Percentiles rank a stretch among this genome's conserved stretches.
phyloP scores from a whole-genome alignment of 2,888 invertebrate genomes.

The Cyclophora albipunctata region DNA sequence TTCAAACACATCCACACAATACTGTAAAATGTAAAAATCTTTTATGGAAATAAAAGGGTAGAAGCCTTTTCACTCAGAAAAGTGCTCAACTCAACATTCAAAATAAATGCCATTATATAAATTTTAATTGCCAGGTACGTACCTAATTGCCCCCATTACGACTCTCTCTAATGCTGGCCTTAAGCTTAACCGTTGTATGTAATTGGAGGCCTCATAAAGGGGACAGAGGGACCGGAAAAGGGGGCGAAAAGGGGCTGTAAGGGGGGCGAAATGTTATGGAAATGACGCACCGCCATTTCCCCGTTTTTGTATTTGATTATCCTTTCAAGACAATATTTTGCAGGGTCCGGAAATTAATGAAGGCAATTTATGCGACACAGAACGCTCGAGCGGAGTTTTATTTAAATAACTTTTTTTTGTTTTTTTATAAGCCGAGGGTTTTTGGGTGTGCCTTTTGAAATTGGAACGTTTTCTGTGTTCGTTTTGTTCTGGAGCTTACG shows the following conservation, averaged over 20 bases:
- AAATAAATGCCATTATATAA: conserved; percentile 30
- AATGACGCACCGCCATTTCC: conserved; percentile 75
- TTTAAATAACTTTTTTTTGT: conserved; percentile 67
- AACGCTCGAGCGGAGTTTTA: conserved; percentile 60
- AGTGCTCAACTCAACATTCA: conserved; percentile 21
- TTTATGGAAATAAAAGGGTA: conserved; percentile 6
- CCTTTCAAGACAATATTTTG: conserved; percentile 76
- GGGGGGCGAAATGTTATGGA: conserved; percentile 65
- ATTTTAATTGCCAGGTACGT: conserved; percentile 30
- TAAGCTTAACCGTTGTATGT: conserved; percentile 65
- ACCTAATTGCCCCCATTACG: conserved; percentile 46
- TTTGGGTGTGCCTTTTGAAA: conserved; percentile 65
- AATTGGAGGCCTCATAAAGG: conserved; percentile 72
- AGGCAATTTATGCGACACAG: conserved; percentile 74
- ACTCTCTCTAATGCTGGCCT: conserved; percentile 57
- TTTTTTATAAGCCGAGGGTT: conserved; percentile 52
- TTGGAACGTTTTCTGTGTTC: conserved; percentile 51
- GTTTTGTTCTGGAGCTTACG: conserved; percentile 46
- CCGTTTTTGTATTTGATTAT: conserved; percentile 76
- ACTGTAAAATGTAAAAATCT: too few species aligned
- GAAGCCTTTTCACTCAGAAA: conserved; percentile 15
- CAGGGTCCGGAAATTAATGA: conserved; percentile 73
- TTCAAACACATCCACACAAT: too few species aligned
- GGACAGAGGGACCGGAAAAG: conserved; percentile 62
- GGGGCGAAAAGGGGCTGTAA: conserved; percentile 50